Base-by-base conservation (phyloP, 2,888 invertebrate species). In the Xestia sexstrigata region DNA sequence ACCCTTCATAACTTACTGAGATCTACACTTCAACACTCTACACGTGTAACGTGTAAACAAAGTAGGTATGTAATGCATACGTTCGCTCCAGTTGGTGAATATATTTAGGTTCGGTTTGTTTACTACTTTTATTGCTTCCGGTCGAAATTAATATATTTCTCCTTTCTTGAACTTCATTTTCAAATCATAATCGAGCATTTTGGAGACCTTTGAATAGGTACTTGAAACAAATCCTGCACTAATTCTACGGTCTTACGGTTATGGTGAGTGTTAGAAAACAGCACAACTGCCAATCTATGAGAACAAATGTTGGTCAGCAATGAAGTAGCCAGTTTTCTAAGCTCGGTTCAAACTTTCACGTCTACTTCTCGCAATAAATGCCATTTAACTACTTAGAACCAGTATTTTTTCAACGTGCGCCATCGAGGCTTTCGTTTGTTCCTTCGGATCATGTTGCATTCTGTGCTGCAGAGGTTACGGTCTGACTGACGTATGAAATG, bases 271-370 rank as follows among this genome's bases (percentile, higher is more conserved):
- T 35, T 47, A 73, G 60, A 70, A 60, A 70, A 70, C 47, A 45
- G 26, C n/a, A 7, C 69, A 55, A 55, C 30, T 52, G 45, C 62
- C 17, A 60, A 68, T 81, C 42, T 75, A 60, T 82, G 52, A 68
- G 63, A 67, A 62, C 26, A 49, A 55, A 78, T 77, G 74, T 80
- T 88, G 82, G 89, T 88, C 90, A 91, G 88, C 90, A 91, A 89
- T 89, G 88, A 89, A 90, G 85, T 89, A 87, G 89, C 87, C 78
- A 89, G 92, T 92, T 93, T 89, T 91, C 92, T 93, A 90, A 90
- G 89, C 89, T 89, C 89, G 86, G 89, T 87, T 89, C 86, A 88
- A 94, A 94, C 94, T 95, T 95, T 94, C 94, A 92, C 94, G 90
- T 88, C 89, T 89, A 87, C 89, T 87, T 90, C 89, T 91, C 88